phyloP scores from a whole-genome alignment of 1,140 invertebrate genomes.

The Tribolium madens region DNA sequence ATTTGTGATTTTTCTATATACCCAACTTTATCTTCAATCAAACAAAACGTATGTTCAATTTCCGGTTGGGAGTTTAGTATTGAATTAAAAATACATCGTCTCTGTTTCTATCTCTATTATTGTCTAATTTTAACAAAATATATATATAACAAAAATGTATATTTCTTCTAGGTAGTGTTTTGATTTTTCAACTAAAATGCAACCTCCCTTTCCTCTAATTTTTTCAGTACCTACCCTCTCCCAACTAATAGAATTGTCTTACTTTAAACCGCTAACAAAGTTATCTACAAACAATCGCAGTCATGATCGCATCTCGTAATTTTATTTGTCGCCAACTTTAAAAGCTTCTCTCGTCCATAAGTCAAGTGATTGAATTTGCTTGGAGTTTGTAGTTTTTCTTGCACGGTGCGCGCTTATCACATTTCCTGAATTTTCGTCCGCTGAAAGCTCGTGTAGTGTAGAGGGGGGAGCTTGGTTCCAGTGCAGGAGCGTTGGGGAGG shows the following conservation, averaged over 20 bases:
- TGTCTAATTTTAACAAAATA: too few species aligned
- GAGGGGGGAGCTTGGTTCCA: conserved; percentile 6
- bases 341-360: conserved; percentile 8
- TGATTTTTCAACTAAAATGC: too few species aligned
- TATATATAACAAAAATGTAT: too few species aligned
- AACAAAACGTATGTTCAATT: neutral
- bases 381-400: conserved; percentile 17
- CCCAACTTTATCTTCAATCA: conserved; percentile 3
- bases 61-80: neutral
- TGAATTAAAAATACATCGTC: neutral
- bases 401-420: conserved; percentile 8
- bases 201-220: neutral
- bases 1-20: neutral
- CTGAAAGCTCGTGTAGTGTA: neutral
- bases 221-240: neutral
- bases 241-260: neutral
- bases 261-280: neutral
- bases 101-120: neutral
- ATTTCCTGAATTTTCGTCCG: conserved; percentile 17
- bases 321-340: neutral
- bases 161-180: too few species aligned
- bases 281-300: neutral
- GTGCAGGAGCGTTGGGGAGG: conserved; percentile 33
- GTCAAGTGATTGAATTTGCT: conserved; percentile 19
- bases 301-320: neutral